These are phyloP conservation scores for Proisotoma minuta DNA, from an alignment of 2,888 invertebrate species.

Conservation along the genomic window DNA sequence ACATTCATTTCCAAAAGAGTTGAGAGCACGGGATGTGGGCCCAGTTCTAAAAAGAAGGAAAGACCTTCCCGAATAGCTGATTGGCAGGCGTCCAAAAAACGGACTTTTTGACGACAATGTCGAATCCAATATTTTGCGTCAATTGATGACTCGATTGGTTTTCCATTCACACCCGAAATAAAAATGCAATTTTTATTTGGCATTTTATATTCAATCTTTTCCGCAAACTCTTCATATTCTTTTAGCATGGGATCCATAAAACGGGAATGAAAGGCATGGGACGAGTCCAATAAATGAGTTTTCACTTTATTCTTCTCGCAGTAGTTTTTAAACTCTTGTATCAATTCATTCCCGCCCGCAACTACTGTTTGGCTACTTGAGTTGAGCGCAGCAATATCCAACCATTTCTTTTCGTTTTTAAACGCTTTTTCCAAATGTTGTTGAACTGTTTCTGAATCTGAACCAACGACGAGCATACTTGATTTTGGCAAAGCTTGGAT, in stretches of 20 bases:
- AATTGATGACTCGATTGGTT: background rate
- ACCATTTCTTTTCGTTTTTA: background rate
- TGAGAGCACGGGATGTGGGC: conserved; percentile 34
- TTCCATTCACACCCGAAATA: conserved; percentile 15
- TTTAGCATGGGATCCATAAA: conserved; percentile 27
- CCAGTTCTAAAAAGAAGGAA: conserved; percentile 34
- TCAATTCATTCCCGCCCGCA: conserved; percentile 3
- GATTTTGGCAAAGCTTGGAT: conserved; percentile 3
- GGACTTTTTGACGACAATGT: conserved; percentile 23
- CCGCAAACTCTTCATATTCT: conserved; percentile 18
- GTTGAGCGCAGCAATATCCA: conserved; percentile 22
- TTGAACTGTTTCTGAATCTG: background rate
- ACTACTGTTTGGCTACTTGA: conserved; percentile 14
- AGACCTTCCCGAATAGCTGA: conserved; percentile 4
- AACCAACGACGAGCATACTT: conserved; percentile 18
- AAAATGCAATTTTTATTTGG: background rate
- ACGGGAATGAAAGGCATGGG: conserved; percentile 33
- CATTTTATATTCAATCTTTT: background rate
- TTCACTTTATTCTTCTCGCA: conserved; percentile 16
- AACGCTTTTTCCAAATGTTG: background rate
- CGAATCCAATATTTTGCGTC: conserved; percentile 22
- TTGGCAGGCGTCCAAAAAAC: conserved; percentile 20
- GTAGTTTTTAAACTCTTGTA: conserved; percentile 2
- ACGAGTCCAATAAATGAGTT: conserved; percentile 15
- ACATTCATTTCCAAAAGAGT: conserved; percentile 13